A percentile compares a stretch with the other conserved stretches of the same genome.
phyloP scores from a whole-genome alignment of 2,797 vertebrate genomes.

The Clarias fuscus region DNA sequence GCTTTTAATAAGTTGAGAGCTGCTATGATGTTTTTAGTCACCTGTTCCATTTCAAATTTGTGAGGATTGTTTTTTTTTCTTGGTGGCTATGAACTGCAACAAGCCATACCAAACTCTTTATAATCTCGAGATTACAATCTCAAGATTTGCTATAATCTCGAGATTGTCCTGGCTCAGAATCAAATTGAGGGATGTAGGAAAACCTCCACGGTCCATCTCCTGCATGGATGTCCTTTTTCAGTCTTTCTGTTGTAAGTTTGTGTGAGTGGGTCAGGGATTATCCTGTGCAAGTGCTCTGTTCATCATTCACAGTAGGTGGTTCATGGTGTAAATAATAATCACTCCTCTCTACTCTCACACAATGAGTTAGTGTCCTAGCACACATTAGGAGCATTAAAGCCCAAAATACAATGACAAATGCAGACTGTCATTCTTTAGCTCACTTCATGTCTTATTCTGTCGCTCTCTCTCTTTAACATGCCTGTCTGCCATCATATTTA shows the following conservation, averaged over 20 bases:
- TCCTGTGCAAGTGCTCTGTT: conserved; percentile 30
- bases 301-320: background rate
- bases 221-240: background rate
- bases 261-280: conserved; percentile 38
- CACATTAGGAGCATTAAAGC: conserved; percentile 31
- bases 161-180: no score
- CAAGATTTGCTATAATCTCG: no score
- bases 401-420: conserved; percentile 31
- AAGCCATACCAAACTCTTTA: no score
- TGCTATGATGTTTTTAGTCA: no score
- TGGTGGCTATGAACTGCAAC: no score
- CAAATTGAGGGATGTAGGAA: no score
- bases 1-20: no score
- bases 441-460: conserved; percentile 2
- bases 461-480: background rate
- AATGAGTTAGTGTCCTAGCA: background rate
- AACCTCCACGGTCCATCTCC: no score
- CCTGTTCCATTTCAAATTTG: no score
- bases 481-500: conserved; percentile 34
- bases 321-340: conserved; percentile 32
- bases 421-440: background rate
- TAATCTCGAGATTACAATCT: no score
- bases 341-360: conserved; percentile 18
- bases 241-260: background rate
- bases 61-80: no score